Percentiles rank a stretch among this genome's conserved stretches.
phyloP scores from a whole-genome alignment of 2,113 vertebrate species.

The Pedionomus torquatus region DNA sequence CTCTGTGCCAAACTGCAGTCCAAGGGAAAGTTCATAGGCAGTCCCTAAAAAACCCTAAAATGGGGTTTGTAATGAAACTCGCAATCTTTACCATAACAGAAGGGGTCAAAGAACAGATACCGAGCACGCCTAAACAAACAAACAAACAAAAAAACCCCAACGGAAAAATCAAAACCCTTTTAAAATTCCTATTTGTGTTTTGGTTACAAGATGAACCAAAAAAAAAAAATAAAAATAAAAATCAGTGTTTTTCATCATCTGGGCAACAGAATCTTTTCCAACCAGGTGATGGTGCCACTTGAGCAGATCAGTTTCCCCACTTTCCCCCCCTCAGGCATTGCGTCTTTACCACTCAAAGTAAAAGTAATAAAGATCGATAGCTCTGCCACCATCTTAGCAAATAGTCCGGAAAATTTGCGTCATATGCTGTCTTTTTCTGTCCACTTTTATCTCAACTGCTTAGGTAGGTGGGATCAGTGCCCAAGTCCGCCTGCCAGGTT shows the following conservation, averaged over 20 bases:
- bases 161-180: neutral
- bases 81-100: conserved; percentile 36
- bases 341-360: conserved; percentile 61
- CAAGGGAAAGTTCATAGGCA: conserved; percentile 4
- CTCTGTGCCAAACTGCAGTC: conserved; percentile 42
- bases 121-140: conserved; percentile 45
- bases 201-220: conserved; percentile 45
- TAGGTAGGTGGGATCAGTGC: conserved; percentile 4
- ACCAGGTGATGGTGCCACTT: conserved; percentile 30
- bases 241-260: neutral
- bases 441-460: conserved; percentile 36
- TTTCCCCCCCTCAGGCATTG: conserved; percentile 36
- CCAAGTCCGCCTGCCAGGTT: conserved; percentile 33
- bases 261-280: conserved; percentile 55
- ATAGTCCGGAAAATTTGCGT: conserved; percentile 69
- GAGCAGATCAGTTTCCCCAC: neutral
- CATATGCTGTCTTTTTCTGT: conserved; percentile 40
- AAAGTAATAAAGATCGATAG: conserved; percentile 61
- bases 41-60: conserved; percentile 50
- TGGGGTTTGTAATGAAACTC: conserved; percentile 46
- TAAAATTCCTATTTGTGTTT: conserved; percentile 16
- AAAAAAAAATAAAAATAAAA: neutral
- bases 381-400: conserved; percentile 66
- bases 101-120: conserved; percentile 40
- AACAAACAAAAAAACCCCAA: neutral